Conservation (phyloP, 37 sponge, comb jelly and placozoan genomes). For the Aphrocallistes beatrix region DNA sequence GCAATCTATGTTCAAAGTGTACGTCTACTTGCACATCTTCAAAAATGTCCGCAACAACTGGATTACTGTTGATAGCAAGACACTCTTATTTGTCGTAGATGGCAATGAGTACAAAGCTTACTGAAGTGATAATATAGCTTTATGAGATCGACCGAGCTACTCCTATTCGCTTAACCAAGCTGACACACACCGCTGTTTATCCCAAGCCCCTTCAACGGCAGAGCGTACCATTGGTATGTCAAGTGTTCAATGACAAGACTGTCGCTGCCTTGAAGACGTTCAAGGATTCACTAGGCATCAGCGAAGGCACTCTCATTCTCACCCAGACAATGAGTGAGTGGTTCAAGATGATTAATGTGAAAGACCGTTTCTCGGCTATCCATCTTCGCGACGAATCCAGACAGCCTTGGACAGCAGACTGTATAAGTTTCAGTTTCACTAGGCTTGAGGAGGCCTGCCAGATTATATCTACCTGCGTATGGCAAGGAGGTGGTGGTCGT, state of each 20-base stretch:
- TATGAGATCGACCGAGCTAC: constrained; percentile 20
- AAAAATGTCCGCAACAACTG: constrained; percentile 17
- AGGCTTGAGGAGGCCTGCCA: constrained; percentile 19
- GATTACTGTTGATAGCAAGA: constrained; percentile 19
- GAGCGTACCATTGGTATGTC: constrained; percentile 1
- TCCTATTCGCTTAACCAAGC: constrained; percentile 20
- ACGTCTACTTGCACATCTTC: constrained; percentile 19
- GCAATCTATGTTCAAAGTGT: constrained; percentile 9
- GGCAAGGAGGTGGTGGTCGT: constrained; percentile 21
- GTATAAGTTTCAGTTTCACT: constrained; percentile 19
- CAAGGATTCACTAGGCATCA: constrained; percentile 14
- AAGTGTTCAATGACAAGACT: constrained; percentile 20
- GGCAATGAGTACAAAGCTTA: constrained; percentile 20
- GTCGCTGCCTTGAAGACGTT: constrained; percentile 21
- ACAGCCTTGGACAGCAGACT: constrained; percentile 19
- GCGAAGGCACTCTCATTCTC: constrained; percentile 14
- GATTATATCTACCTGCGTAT: constrained; percentile 17
- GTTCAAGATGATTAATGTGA: constrained; percentile 16
- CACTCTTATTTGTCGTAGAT: constrained; percentile 5
- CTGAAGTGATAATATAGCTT: not conserved
- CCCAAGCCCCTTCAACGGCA: constrained; percentile 17
- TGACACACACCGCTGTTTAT: constrained; percentile 15
- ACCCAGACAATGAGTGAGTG: constrained; percentile 20
- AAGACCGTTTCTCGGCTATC: constrained; percentile 20
- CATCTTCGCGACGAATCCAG: constrained; percentile 19